Percentiles rank a stretch among this genome's conserved stretches.
These are phyloP conservation scores for Oryzias melastigma DNA, from an alignment of 2,113 vertebrate species.

Conservation along the genomic window DNA sequence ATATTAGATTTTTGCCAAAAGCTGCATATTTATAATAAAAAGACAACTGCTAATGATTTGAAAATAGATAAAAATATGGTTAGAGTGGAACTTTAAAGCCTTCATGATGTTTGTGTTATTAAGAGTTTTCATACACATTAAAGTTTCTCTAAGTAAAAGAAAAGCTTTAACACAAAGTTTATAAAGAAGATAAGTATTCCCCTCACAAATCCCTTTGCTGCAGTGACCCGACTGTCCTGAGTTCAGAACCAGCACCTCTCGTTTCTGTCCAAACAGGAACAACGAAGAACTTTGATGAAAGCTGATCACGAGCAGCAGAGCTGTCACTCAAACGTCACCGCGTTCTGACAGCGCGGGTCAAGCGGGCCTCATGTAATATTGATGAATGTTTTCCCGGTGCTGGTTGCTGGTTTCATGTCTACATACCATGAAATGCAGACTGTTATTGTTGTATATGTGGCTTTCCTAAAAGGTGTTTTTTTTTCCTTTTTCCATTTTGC, in stretches of 20 bases:
- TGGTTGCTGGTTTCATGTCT: conserved; percentile 7
- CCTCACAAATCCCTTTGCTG: not conserved
- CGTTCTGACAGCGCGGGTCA: conserved; percentile 33
- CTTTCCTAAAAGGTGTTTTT: not conserved
- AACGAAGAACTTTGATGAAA: conserved; percentile 27
- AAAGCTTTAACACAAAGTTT: too few relatives aligned
- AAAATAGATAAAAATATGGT: too few relatives aligned
- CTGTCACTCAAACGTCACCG: conserved; percentile 46
- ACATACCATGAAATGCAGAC: conserved; percentile 4
- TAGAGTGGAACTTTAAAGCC: too few relatives aligned
- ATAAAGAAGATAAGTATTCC: too few relatives aligned
- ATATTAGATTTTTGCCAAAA: too few relatives aligned
- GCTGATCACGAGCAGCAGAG: conserved; percentile 24
- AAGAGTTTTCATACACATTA: too few relatives aligned
- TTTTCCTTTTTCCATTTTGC: conserved; percentile 1
- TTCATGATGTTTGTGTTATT: too few relatives aligned
- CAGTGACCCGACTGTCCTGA: conserved; percentile 8
- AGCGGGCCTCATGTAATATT: conserved; percentile 32
- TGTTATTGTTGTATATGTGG: not conserved
- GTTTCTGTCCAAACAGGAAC: conserved; percentile 13
- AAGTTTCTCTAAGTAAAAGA: too few relatives aligned
- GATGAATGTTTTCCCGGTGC: conserved; percentile 28
- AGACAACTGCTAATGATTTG: too few relatives aligned
- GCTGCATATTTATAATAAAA: too few relatives aligned
- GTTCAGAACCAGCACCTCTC: not conserved